phyloP scores from a whole-genome alignment of 2,113 vertebrate species.

The Trichomycterus rosablanca region DNA sequence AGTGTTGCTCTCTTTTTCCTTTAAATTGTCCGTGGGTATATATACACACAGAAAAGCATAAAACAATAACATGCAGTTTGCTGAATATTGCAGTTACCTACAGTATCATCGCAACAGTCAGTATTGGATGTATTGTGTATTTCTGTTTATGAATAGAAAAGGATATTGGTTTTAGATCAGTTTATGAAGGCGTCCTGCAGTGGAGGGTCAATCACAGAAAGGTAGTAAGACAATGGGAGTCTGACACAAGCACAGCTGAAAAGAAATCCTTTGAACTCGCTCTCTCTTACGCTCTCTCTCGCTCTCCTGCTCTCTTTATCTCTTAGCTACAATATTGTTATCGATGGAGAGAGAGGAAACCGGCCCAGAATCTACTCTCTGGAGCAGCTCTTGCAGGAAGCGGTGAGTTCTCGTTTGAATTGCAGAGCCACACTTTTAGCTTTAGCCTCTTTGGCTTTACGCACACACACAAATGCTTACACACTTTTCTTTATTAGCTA shows the following conservation, averaged over 20 bases:
- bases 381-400: slow-evolving; percentile 92
- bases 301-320: slow-evolving; percentile 13
- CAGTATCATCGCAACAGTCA: no score
- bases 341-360: slow-evolving; percentile 89
- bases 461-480: slow-evolving; percentile 17
- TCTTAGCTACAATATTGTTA: slow-evolving; percentile 84
- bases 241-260: slow-evolving; percentile 52
- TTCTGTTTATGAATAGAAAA: background rate
- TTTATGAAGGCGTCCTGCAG: slow-evolving; percentile 9
- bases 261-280: slow-evolving; percentile 50
- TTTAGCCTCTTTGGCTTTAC: slow-evolving; percentile 28
- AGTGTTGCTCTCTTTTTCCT: no score
- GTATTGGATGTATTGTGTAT: no score
- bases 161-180: background rate
- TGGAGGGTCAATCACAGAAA: slow-evolving; percentile 31
- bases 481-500: slow-evolving; percentile 17
- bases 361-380: slow-evolving; percentile 87
- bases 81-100: no score
- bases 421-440: slow-evolving; percentile 13
- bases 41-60: no score
- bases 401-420: slow-evolving; percentile 72
- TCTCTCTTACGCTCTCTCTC: slow-evolving; percentile 16
- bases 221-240: slow-evolving; percentile 42
- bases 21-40: no score
- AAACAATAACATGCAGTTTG: no score